Evolutionary conservation across 2,113 vertebrate species (phyloP).

Genomic region (Pelecanus crispus): DNA sequence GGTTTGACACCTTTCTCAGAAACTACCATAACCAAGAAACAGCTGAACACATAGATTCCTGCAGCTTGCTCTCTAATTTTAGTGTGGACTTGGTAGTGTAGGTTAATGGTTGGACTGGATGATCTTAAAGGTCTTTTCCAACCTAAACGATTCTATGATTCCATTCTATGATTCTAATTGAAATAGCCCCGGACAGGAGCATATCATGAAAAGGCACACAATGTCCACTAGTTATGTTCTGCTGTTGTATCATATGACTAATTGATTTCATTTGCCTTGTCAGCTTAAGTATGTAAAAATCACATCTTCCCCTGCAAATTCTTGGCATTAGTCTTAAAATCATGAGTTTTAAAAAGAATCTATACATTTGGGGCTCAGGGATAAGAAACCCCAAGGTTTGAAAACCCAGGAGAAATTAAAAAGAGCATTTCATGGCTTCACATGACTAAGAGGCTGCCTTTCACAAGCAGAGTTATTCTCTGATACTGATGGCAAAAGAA

Average conservation of each 20-base stretch:
- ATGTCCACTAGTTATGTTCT: not conserved
- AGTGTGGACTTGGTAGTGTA: too few relatives aligned
- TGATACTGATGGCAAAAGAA: not conserved
- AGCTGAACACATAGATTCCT: not conserved
- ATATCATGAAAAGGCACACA: not conserved
- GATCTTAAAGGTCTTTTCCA: too few relatives aligned
- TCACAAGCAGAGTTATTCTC: not conserved
- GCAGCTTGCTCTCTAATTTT: not conserved
- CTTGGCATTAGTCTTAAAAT: not conserved
- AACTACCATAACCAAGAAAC: not conserved
- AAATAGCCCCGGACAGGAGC: not conserved
- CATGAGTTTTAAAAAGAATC: not conserved
- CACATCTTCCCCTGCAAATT: not conserved
- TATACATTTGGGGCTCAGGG: not conserved
- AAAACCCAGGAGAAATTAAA: not conserved
- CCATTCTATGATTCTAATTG: too few relatives aligned
- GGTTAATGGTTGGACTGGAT: too few relatives aligned
- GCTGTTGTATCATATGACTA: not conserved
- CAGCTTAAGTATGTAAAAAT: not conserved
- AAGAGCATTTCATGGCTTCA: not conserved
- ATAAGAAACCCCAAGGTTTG: not conserved
- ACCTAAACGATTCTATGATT: too few relatives aligned
- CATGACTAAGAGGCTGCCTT: not conserved
- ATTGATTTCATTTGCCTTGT: not conserved
- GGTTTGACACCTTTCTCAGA: not conserved